Conservation (phyloP, 2,797 vertebrate species). For the Selene dorsalis region DNA sequence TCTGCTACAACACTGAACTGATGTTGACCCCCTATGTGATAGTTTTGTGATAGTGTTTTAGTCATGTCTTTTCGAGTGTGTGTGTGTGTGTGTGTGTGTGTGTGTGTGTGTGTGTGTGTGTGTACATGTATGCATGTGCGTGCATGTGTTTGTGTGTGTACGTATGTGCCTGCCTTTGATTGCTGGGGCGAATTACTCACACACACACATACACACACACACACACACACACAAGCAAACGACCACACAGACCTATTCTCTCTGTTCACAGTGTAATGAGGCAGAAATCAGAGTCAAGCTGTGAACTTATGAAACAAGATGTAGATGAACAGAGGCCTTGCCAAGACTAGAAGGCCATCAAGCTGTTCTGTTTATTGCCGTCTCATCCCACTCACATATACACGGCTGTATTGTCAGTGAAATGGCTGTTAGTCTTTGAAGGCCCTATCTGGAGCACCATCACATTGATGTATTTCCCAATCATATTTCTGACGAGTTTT, state of each 20-base stretch:
- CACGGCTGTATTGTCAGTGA: slow-evolving; percentile 48
- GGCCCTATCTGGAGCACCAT: slow-evolving; percentile 45
- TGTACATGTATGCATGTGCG: too few relatives aligned
- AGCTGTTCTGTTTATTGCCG: slow-evolving; percentile 74
- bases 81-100: not conserved
- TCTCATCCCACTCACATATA: slow-evolving; percentile 62
- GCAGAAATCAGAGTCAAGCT: slow-evolving; percentile 80
- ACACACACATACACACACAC: slow-evolving; percentile 19
- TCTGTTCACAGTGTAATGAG: slow-evolving; percentile 72
- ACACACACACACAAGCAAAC: not conserved
- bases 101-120: slow-evolving; percentile 8
- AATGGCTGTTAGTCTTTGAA: slow-evolving; percentile 70
- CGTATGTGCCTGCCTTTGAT: slow-evolving; percentile 10
- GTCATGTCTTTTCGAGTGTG: not conserved
- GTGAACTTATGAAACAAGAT: slow-evolving; percentile 79
- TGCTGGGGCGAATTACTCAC: slow-evolving; percentile 36
- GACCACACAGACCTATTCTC: too few relatives aligned
- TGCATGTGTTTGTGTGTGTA: slow-evolving; percentile 13
- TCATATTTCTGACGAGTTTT: slow-evolving; percentile 36
- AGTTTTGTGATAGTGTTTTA: too few relatives aligned
- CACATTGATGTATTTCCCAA: slow-evolving; percentile 53
- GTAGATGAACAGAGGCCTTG: slow-evolving; percentile 72
- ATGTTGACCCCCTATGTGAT: slow-evolving; percentile 45
- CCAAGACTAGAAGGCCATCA: slow-evolving; percentile 73
- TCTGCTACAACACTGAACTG: slow-evolving; percentile 41